A percentile compares a stretch with the other conserved stretches of the same genome.
These are phyloP conservation scores for Oenanthe oenanthe DNA, from an alignment of 2,113 vertebrate genomes.

Conservation along the genomic window DNA sequence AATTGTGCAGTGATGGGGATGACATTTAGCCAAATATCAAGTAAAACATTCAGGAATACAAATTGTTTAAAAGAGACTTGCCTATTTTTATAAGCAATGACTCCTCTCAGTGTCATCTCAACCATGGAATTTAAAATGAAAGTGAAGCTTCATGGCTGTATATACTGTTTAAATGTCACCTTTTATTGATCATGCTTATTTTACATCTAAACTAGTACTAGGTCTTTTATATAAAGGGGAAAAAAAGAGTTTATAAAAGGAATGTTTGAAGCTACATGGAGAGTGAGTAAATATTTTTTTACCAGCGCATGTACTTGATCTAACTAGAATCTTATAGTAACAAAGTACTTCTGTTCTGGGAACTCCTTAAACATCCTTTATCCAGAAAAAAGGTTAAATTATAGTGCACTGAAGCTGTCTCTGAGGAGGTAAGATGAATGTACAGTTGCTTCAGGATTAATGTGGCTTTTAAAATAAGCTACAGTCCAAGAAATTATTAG, in stretches of 20 bases:
- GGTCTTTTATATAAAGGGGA: background rate
- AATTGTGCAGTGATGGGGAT: background rate
- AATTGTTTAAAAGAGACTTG: background rate
- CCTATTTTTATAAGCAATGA: background rate
- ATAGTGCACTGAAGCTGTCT: background rate
- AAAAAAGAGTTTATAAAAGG: background rate
- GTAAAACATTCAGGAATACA: background rate
- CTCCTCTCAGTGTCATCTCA: background rate
- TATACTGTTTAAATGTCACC: background rate
- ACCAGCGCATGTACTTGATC: background rate
- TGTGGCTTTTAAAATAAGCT: constrained; percentile 29
- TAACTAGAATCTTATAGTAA: constrained; percentile 14
- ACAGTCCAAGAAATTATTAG: background rate
- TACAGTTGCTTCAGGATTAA: constrained; percentile 26
- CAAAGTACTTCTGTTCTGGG: background rate
- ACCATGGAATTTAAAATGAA: background rate
- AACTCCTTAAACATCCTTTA: background rate
- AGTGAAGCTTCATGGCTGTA: background rate
- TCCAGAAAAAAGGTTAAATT: constrained; percentile 37
- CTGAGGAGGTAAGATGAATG: constrained; percentile 33
- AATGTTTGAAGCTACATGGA: background rate
- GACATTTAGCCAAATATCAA: background rate
- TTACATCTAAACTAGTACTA: background rate
- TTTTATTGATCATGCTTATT: constrained; percentile 15
- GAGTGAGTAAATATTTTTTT: background rate